phyloP scores from a whole-genome alignment of 2,113 vertebrate genomes.

The Sinocyclocheilus rhinocerous region DNA sequence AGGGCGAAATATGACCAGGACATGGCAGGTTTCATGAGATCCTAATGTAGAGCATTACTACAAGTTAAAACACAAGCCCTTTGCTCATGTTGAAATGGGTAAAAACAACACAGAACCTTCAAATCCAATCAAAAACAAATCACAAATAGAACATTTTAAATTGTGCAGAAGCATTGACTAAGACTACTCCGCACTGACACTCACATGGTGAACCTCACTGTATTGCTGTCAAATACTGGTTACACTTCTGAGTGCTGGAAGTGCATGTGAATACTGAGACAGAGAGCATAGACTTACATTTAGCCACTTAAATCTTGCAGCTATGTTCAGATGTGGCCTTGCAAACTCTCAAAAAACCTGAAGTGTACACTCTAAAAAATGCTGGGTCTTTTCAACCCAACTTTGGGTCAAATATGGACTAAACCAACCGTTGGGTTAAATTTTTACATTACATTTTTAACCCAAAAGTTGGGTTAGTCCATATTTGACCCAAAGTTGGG shows the following conservation, averaged over 20 bases:
- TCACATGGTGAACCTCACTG: constrained; percentile 36
- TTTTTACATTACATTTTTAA: too few relatives aligned
- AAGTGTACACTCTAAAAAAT: too few relatives aligned
- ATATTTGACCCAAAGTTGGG: too few relatives aligned
- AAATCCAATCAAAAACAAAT: constrained; percentile 2
- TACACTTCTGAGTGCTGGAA: constrained; percentile 47
- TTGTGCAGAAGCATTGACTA: constrained; percentile 8
- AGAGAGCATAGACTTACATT: constrained; percentile 35
- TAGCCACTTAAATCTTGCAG: neutral
- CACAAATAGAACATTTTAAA: constrained; percentile 22
- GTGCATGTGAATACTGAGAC: constrained; percentile 54
- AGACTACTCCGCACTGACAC: constrained; percentile 1
- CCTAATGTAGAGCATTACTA: neutral
- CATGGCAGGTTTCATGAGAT: neutral
- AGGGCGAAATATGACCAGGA: neutral
- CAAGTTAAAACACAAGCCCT: constrained; percentile 4
- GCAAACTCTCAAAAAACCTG: constrained; percentile 8
- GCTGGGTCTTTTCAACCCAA: too few relatives aligned
- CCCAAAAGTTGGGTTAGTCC: too few relatives aligned
- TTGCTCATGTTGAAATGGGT: constrained; percentile 18
- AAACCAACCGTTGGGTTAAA: too few relatives aligned
- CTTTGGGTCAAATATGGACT: too few relatives aligned
- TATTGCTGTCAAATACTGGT: constrained; percentile 57
- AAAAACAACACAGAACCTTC: constrained; percentile 16
- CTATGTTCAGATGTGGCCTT: neutral